Percentiles rank a stretch among this genome's conserved stretches.
Evolutionary conservation across 64 coral and sea anemone species (phyloP).

Genomic region (Actinia equina): DNA sequence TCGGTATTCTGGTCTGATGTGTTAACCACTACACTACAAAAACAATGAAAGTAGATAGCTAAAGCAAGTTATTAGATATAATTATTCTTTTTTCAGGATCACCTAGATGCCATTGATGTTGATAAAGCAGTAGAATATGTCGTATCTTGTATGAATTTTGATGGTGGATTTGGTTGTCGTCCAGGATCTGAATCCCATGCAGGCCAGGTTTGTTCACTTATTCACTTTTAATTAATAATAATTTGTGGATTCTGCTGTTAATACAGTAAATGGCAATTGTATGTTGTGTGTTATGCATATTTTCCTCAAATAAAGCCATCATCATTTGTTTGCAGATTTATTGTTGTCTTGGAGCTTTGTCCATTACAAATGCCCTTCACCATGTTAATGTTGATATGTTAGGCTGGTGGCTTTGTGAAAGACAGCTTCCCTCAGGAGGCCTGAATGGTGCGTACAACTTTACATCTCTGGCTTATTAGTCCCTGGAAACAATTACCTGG

Average conservation of each 20-base stretch:
- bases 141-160: conserved; percentile 99
- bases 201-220: conserved; percentile 94
- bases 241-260: not conserved
- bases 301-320: not conserved
- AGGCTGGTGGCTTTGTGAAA: conserved; percentile 98
- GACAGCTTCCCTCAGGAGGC: conserved; percentile 93
- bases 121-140: conserved; percentile 97
- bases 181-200: conserved; percentile 98
- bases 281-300: too few species aligned
- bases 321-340: conserved; percentile 67
- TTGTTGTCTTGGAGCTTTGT: conserved; percentile 88
- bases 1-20: too few species aligned
- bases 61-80: too few species aligned
- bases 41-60: too few species aligned
- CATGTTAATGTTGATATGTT: conserved; percentile 95
- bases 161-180: conserved; percentile 96
- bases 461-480: not conserved
- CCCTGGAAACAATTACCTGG: too few species aligned
- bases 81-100: conserved; percentile 29
- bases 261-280: too few species aligned
- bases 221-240: too few species aligned
- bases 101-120: conserved; percentile 71
- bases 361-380: conserved; percentile 87
- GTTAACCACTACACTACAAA: too few species aligned
- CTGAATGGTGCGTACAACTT: conserved; percentile 81